Conservation (phyloP, 2,797 vertebrate species). For the Synanceia verrucosa region DNA sequence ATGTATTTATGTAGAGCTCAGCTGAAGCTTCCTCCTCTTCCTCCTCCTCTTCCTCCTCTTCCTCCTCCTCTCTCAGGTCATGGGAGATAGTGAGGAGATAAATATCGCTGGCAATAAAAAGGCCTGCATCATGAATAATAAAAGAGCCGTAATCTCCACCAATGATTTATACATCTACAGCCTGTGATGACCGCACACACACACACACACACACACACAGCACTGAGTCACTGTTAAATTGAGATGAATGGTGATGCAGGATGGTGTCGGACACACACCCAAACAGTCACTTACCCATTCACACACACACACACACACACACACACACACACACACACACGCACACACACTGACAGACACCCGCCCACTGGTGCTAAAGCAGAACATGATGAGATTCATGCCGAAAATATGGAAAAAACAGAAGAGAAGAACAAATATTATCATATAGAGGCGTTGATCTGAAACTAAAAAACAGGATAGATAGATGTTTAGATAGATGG, state of each 20-base stretch:
- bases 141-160: conserved; percentile 84
- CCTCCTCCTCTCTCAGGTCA: conserved; percentile 70
- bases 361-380: conserved; percentile 43
- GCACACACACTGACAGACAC: conserved; percentile 18
- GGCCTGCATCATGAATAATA: conserved; percentile 87
- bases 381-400: conserved; percentile 47
- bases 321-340: neutral
- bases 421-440: neutral
- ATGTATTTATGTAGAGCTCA: conserved; percentile 75
- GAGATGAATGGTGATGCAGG: conserved; percentile 84
- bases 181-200: conserved; percentile 71
- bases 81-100: conserved; percentile 77
- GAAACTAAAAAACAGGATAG: neutral
- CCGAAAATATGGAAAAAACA: conserved; percentile 53
- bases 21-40: conserved; percentile 48
- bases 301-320: neutral
- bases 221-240: conserved; percentile 79
- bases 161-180: conserved; percentile 85
- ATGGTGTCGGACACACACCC: conserved; percentile 50
- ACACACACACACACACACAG: conserved; percentile 42
- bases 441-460: neutral
- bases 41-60: conserved; percentile 6
- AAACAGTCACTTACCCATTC: conserved; percentile 15
- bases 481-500: no score
- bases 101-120: conserved; percentile 86